Evolutionary conservation across 1,140 invertebrate species (phyloP), one percentile per base, ranked within the genome.

Genomic region (Drosophila leontia): DNA sequence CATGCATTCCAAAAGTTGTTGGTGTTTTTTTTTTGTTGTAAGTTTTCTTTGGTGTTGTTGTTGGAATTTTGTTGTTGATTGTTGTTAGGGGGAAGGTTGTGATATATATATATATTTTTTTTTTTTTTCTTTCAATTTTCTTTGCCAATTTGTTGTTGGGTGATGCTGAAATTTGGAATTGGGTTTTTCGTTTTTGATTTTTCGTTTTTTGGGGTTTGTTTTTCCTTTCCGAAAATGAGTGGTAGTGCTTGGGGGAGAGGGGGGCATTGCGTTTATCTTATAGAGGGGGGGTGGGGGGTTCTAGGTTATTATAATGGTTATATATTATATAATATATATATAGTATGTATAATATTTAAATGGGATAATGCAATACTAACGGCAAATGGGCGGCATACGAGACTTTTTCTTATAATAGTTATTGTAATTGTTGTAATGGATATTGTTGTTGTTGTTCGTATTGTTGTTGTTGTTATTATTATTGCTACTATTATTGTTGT

Each of bases 391-490:
- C 87, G 87, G 86, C 91, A 92, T 91, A 84, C 88, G 91, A 75
- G 91, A 90, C 77, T 92, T 92, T 87, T 92, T 92, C 69, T 92
- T 88, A 91, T 92, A 92, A 79, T 92, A 92, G 57, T 92, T 92
- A 84, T 92, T 92, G 57, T 92, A 92, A 63, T 92, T 92, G 78
- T 92, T 92, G 78, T 92, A 92, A 82, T 91, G 85, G 57, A 86
- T 90, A 65, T 92, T 92, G 41, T 91, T 92, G 58, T 91, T 91
- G 48, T 86, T 91, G 26, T 85, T 91, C 15, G 50, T 87, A 23
- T 76, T 90, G 41, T 74, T 82, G 17, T 70, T 91, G 37, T 77
- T 88, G 7, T 77, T 91, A 5, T 75, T 88, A 15, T 62, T 91
- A 13, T 63, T 88, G 12, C 68, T 91, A 35, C 35, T 88, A 11